These are phyloP conservation scores for Platichthys flesus DNA, from an alignment of 2,113 vertebrate genomes.

Conservation along the genomic window DNA sequence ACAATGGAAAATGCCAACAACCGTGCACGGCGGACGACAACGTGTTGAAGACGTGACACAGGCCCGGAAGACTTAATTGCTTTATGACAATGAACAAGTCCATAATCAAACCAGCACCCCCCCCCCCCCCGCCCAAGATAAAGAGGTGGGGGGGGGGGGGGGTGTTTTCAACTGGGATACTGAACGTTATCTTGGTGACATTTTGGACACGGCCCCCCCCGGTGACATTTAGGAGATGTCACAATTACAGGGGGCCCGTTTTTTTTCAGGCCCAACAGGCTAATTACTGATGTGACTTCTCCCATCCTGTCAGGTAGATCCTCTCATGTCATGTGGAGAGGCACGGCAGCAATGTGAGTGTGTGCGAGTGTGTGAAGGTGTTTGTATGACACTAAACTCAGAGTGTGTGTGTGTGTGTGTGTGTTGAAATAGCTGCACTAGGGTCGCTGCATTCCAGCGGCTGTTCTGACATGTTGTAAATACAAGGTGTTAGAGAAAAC, in stretches of 20 bases:
- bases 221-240: slow-evolving; percentile 74
- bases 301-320: slow-evolving; percentile 26
- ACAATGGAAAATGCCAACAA: slow-evolving; percentile 39
- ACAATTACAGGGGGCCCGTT: slow-evolving; percentile 50
- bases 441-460: slow-evolving; percentile 91
- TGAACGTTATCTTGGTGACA: slow-evolving; percentile 74
- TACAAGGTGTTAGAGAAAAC: slow-evolving; percentile 79
- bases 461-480: slow-evolving; percentile 93
- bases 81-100: slow-evolving; percentile 63
- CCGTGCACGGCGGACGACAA: slow-evolving; percentile 1
- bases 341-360: slow-evolving; percentile 24
- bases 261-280: slow-evolving; percentile 40
- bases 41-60: slow-evolving; percentile 42
- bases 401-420: slow-evolving; percentile 27
- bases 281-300: slow-evolving; percentile 59
- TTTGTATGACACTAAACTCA: not conserved
- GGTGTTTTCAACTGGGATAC: slow-evolving; percentile 65
- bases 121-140: slow-evolving; percentile 42
- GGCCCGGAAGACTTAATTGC: slow-evolving; percentile 55
- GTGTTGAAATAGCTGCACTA: slow-evolving; percentile 61
- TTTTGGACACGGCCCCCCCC: slow-evolving; percentile 62
- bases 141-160: not conserved
- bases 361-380: not conserved
- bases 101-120: slow-evolving; percentile 55
- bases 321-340: slow-evolving; percentile 49